Conservation (phyloP, 2,113 vertebrate species). For the Mionectes macconnelli region DNA sequence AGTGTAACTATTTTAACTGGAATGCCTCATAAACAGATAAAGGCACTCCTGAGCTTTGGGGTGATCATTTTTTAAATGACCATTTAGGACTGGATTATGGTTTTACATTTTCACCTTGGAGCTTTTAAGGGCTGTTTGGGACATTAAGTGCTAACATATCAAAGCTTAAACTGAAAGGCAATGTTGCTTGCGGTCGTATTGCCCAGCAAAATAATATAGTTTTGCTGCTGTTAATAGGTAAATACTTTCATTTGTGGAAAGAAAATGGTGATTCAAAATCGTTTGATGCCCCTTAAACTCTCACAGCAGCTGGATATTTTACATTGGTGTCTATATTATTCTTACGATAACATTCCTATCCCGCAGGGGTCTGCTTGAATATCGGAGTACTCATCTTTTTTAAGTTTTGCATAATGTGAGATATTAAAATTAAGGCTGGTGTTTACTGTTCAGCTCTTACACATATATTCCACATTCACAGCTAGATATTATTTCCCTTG, state of each 20-base stretch:
- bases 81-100: constrained; percentile 60
- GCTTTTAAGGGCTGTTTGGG: constrained; percentile 74
- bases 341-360: constrained; percentile 53
- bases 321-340: constrained; percentile 58
- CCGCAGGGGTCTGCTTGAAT: constrained; percentile 44
- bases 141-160: constrained; percentile 67
- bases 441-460: constrained; percentile 73
- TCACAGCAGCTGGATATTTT: constrained; percentile 65
- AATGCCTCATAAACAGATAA: constrained; percentile 71
- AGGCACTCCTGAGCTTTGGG: constrained; percentile 59
- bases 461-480: constrained; percentile 70
- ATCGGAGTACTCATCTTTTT: constrained; percentile 64
- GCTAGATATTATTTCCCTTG: constrained; percentile 75
- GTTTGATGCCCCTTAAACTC: constrained; percentile 44
- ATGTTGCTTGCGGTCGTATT: constrained; percentile 50
- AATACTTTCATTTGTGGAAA: constrained; percentile 70
- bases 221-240: constrained; percentile 68
- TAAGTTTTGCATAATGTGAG: constrained; percentile 72
- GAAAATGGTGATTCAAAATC: constrained; percentile 68
- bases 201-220: constrained; percentile 45
- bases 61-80: constrained; percentile 75
- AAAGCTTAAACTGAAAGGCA: constrained; percentile 65
- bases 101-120: constrained; percentile 77
- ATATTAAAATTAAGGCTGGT: constrained; percentile 76
- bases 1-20: constrained; percentile 71